phyloP scores from a whole-genome alignment of 2,797 vertebrate genomes.

The Chelon labrosus region DNA sequence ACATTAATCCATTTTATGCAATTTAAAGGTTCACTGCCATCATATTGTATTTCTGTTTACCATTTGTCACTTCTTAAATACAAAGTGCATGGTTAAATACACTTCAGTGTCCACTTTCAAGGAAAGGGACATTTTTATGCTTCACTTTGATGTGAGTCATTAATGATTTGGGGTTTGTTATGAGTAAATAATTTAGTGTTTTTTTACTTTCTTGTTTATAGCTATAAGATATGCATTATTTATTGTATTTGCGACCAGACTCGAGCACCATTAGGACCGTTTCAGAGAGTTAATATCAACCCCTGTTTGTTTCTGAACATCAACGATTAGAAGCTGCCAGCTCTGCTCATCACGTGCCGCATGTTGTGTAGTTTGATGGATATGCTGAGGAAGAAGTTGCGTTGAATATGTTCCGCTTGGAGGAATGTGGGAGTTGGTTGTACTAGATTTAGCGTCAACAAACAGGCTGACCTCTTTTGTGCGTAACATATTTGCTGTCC shows the following conservation, averaged over 20 bases:
- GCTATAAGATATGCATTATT: conserved; percentile 48
- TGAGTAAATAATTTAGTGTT: conserved; percentile 55
- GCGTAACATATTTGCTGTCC: conserved; percentile 2
- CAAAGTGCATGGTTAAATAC: not conserved
- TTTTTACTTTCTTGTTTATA: conserved; percentile 28
- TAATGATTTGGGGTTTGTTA: conserved; percentile 23
- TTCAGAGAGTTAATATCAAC: not conserved
- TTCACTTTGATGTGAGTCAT: conserved; percentile 6
- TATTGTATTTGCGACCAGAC: conserved; percentile 24
- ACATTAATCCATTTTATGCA: not conserved
- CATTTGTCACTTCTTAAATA: not conserved
- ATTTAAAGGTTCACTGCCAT: no score
- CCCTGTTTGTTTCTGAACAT: not conserved
- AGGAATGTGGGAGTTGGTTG: not conserved
- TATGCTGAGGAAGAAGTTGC: not conserved
- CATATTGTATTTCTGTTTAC: not conserved
- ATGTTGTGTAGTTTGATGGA: not conserved
- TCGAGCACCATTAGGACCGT: conserved; percentile 8
- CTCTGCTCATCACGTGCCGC: not conserved
- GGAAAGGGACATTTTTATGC: conserved; percentile 15
- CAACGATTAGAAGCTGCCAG: not conserved
- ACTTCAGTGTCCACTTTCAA: conserved; percentile 20
- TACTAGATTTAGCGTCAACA: conserved; percentile 11
- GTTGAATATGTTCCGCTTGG: not conserved
- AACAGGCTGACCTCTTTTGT: not conserved